These are phyloP conservation scores for Pentamera pediparva DNA, from an alignment of 53 echinoderm and acorn worm species.

Conservation along the genomic window DNA sequence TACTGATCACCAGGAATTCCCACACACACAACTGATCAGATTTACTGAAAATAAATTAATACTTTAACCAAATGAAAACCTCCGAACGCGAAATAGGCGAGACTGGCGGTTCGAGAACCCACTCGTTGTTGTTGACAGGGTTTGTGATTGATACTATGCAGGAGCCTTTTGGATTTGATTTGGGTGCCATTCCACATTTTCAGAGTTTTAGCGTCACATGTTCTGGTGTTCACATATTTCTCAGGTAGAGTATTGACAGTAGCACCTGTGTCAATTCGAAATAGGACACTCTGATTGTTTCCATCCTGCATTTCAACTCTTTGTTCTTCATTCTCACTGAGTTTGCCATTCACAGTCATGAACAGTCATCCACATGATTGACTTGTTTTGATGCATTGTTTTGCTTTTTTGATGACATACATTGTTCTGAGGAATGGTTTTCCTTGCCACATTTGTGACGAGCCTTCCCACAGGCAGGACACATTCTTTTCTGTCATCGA, in stretches of 20 bases:
- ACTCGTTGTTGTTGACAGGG: conserved; percentile 40
- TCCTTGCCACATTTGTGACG: conserved; percentile 36
- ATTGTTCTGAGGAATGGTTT: conserved; percentile 20
- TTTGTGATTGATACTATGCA: conserved; percentile 30
- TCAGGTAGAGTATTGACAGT: conserved; percentile 40
- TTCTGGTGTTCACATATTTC: conserved; percentile 3
- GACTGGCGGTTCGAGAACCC: too few relatives aligned
- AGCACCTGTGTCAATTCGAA: conserved; percentile 68
- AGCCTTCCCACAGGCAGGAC: conserved; percentile 46
- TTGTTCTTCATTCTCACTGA: not conserved
- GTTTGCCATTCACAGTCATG: conserved; percentile 30
- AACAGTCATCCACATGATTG: not conserved
- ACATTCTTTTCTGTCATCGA: conserved; percentile 28
- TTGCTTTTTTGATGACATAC: not conserved
- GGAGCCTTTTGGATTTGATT: conserved; percentile 1
- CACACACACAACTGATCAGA: too few relatives aligned
- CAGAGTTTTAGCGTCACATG: not conserved
- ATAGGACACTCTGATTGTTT: conserved; percentile 17
- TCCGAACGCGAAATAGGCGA: too few relatives aligned
- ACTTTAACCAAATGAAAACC: too few relatives aligned
- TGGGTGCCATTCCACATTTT: conserved; percentile 49
- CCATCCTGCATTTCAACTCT: conserved; percentile 41
- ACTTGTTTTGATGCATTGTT: not conserved
- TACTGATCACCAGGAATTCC: too few relatives aligned
- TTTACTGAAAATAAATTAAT: too few relatives aligned